Percentiles rank a stretch among this genome's conserved stretches.
These are phyloP conservation scores for Drosophila dives DNA, from an alignment of 2,888 invertebrate species.

Conservation along the genomic window DNA sequence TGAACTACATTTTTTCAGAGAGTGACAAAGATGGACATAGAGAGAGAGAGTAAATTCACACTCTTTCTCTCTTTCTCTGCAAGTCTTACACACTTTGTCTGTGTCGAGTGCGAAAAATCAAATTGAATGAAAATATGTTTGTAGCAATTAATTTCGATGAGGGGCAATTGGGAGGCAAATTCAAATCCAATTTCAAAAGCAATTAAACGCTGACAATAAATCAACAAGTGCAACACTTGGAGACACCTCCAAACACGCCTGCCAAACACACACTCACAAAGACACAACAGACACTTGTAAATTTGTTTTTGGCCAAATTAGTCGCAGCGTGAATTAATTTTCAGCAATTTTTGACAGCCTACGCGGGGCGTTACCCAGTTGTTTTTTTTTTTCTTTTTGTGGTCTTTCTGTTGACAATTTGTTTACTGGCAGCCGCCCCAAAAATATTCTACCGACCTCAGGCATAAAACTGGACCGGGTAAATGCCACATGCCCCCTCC, in stretches of 20 bases:
- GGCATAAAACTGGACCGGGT: slow-evolving; percentile 23
- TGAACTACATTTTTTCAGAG: slow-evolving; percentile 59
- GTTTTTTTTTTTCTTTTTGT: slow-evolving; percentile 14
- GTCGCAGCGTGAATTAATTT: slow-evolving; percentile 69
- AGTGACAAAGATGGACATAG: neutral
- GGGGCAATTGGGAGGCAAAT: slow-evolving; percentile 11
- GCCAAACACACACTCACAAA: slow-evolving; percentile 37
- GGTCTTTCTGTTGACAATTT: slow-evolving; percentile 63
- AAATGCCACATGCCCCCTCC: neutral
- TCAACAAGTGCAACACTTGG: slow-evolving; percentile 76
- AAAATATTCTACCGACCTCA: slow-evolving; percentile 55
- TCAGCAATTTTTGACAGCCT: slow-evolving; percentile 50
- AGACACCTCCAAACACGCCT: slow-evolving; percentile 66
- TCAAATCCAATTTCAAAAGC: slow-evolving; percentile 79
- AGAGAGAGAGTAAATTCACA: neutral
- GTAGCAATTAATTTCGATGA: slow-evolving; percentile 63
- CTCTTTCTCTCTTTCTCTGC: slow-evolving; percentile 1
- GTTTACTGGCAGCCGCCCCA: slow-evolving; percentile 58
- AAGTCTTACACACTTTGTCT: slow-evolving; percentile 11
- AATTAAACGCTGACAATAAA: slow-evolving; percentile 80
- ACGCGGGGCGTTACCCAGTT: slow-evolving; percentile 60
- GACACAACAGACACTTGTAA: slow-evolving; percentile 21
- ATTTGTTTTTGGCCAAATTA: slow-evolving; percentile 68
- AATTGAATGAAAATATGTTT: slow-evolving; percentile 74
- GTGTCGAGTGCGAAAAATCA: slow-evolving; percentile 65